Evolutionary conservation across 2,113 vertebrate species (phyloP), one percentile per base, ranked within the genome.

Genomic region (Amazona vittata): DNA sequence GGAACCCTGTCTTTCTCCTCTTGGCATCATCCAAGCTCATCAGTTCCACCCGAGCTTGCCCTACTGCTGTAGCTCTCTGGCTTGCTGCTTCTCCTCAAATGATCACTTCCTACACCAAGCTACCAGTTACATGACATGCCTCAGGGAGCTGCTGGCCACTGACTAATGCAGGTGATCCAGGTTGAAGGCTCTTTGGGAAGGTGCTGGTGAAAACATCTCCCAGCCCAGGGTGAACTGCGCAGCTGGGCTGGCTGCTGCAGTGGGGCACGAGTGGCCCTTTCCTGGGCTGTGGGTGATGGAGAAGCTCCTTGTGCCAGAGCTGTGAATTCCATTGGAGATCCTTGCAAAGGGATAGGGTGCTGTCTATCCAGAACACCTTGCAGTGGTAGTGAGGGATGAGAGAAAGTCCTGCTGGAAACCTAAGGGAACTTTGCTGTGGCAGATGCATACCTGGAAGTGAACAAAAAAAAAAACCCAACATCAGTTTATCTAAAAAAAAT

Each of bases 181-280:
- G 5, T 14, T 15, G 53, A 37, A 68, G 62, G 31, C 6, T 41
- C 5, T 57, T 7, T 33, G 28, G 1, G 4, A n/a, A 22, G 29
- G 57, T 19, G 44, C 37, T 46, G 44, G 29, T 20, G 29, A 35
- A 52, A 83, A 15, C 9, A 1, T 35, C 28, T 39, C 59, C 60
- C 25, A 1, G 0, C 11, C 12, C 2, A 9, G 12, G 50, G 44
- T 6, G 44, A 59, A 20, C 71, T 11, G 37, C 0, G 1, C 11
- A 18, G 78, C 37, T 8, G 12, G 71, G 64, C 57, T 17, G 47
- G 21, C 82, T 3, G 13, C 52, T 33, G 65, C 5, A 3, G 31
- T 1, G 3, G 4, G 3, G 43, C 5, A 1, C 1, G 0, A 24
- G 11, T n/a, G 9, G n/a, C 52, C 21, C 31, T 49, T 35, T 26